A percentile compares a stretch with the other conserved stretches of the same genome.
These are phyloP conservation scores for Vanessa tameamea DNA, from an alignment of 1,140 invertebrate genomes.

Conservation along the genomic window DNA sequence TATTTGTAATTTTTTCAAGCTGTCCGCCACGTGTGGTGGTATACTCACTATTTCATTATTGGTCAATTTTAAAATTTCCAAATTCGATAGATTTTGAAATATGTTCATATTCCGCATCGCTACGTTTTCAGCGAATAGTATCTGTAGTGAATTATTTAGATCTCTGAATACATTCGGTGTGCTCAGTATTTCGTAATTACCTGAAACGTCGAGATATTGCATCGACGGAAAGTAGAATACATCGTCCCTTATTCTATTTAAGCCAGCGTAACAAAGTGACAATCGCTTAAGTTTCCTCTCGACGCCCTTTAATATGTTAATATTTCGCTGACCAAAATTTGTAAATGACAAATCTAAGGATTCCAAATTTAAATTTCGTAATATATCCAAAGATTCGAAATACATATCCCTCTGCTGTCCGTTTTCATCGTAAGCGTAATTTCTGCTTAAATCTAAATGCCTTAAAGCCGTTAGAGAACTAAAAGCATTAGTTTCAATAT, in stretches of 20 bases:
- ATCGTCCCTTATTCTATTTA: constrained; percentile 56
- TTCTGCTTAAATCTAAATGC: constrained; percentile 81
- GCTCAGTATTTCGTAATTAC: constrained; percentile 62
- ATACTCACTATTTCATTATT: constrained; percentile 76
- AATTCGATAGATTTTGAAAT: constrained; percentile 59
- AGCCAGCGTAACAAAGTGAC: constrained; percentile 78
- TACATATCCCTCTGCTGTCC: constrained; percentile 54
- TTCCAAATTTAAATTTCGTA: constrained; percentile 63
- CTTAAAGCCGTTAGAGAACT: constrained; percentile 58
- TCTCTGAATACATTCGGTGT: constrained; percentile 51
- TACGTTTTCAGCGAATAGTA: constrained; percentile 74
- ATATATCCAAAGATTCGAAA: constrained; percentile 49
- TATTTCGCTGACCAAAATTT: constrained; percentile 64
- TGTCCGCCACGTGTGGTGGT: constrained; percentile 39
- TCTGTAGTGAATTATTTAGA: constrained; percentile 68
- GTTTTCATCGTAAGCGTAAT: constrained; percentile 51
- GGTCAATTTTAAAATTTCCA: constrained; percentile 71
- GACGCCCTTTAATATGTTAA: constrained; percentile 61
- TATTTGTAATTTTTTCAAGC: constrained; percentile 68
- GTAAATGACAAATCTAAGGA: constrained; percentile 80
- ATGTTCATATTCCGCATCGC: constrained; percentile 63
- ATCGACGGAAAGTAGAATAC: constrained; percentile 71
- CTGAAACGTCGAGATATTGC: constrained; percentile 79
- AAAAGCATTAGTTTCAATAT: constrained; percentile 69
- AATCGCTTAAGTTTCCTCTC: constrained; percentile 67